A percentile compares a stretch with the other conserved stretches of the same genome.
Conservation (phyloP, 64 coral and sea anemone genomes). For the Pachyseris speciosa region DNA sequence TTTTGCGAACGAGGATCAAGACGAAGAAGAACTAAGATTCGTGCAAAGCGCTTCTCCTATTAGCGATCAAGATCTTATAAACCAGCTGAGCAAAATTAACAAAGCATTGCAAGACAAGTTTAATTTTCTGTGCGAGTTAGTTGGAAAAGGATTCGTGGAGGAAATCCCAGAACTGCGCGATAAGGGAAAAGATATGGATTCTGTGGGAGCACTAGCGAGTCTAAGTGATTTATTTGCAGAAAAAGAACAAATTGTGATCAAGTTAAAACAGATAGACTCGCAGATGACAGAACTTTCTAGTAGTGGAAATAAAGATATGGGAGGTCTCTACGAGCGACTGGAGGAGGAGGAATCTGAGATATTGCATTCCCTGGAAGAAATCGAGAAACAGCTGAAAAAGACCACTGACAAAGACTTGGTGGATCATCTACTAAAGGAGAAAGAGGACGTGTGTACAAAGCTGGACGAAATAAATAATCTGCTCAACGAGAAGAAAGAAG, state of each 20-base stretch:
- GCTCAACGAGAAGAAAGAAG: conserved; percentile 29
- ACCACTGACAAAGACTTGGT: conserved; percentile 8
- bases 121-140: conserved; percentile 60
- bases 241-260: conserved; percentile 21
- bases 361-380: conserved; percentile 41
- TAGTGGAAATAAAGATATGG: background rate
- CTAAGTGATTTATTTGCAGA: conserved; percentile 36
- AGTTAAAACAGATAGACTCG: conserved; percentile 1
- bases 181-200: background rate
- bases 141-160: conserved; percentile 81
- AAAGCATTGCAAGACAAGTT: conserved; percentile 64
- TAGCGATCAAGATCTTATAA: background rate
- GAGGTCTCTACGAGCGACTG: background rate
- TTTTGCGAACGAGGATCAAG: background rate
- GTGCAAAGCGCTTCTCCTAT: background rate
- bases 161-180: conserved; percentile 74
- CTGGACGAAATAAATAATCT: conserved; percentile 64
- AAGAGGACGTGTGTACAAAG: conserved; percentile 47
- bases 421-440: conserved; percentile 55
- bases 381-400: conserved; percentile 22
- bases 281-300: conserved; percentile 18
- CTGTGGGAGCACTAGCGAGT: background rate
- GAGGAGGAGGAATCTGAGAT: conserved; percentile 10
- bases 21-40: background rate
- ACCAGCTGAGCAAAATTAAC: background rate